These are phyloP conservation scores for Lasioglossum pauxillum DNA, from an alignment of 2,888 invertebrate genomes.

Conservation along the genomic window DNA sequence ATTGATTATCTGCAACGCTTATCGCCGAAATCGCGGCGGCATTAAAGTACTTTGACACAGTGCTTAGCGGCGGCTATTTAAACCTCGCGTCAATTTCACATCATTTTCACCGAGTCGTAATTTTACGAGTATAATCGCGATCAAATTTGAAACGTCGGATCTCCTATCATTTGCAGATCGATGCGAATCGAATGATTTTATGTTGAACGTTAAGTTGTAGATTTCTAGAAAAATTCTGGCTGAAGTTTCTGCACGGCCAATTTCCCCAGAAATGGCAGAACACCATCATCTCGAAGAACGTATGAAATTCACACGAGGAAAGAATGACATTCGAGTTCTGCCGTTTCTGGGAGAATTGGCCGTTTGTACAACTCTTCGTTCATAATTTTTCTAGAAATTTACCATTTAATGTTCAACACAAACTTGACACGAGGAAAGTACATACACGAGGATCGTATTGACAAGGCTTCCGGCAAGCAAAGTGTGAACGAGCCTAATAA, in stretches of 20 bases:
- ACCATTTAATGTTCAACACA: background rate
- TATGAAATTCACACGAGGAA: background rate
- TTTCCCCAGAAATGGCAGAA: no score
- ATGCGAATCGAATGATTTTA: background rate
- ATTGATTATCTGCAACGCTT: background rate
- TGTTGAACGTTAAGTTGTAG: background rate
- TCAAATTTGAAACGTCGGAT: background rate
- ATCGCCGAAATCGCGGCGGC: background rate
- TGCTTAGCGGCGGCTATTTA: background rate
- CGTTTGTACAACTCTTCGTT: no score
- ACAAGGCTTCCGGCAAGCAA: background rate
- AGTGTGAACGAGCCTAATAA: background rate
- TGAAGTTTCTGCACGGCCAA: background rate
- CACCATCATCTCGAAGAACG: background rate
- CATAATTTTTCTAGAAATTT: no score
- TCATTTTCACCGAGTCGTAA: background rate
- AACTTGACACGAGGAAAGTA: background rate
- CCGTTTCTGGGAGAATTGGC: no score
- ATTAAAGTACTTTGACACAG: background rate
- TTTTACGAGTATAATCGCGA: background rate
- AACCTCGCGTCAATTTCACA: background rate
- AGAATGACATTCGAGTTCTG: background rate
- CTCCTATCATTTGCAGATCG: background rate
- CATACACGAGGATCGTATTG: background rate
- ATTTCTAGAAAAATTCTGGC: background rate